Evolutionary conservation across 2,888 invertebrate genomes (phyloP), one percentile per base, ranked within the genome.

Genomic region (Noctua janthina): DNA sequence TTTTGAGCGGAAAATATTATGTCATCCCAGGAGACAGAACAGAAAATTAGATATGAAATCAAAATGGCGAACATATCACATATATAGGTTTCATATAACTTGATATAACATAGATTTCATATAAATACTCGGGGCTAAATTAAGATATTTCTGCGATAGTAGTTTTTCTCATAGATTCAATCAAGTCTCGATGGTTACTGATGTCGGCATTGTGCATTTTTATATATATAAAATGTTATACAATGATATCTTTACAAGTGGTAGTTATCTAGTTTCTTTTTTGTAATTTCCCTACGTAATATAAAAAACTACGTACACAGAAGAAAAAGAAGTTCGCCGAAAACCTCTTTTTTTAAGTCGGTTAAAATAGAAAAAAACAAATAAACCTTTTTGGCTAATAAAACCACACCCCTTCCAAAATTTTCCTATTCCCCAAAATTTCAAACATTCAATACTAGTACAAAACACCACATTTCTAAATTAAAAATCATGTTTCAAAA

Each of bases 1-100:
- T 70, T 70, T 76, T 62, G 20, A 69, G 46, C 75, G 62, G 85
- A 81, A 83, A 81, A 85, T 75, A 81, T 69, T 62, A 74, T 71
- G 49, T 81, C 82, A 64, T 68, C 71, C 67, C 23, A 62, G 23
- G 70, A 82, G 74, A 71, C 62, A 62, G 74, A 23, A 49, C 67
- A 81, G 81, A 85, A 81, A 68, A 71, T 81, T 49, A 76, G 64
- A 84, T 68, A 54, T 39, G 46, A 67, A 62, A 74, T 51, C 77
- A 67, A 82, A 82, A 85, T 75, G 62, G 35, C 13, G 39, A 5
- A 59, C 62, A 46, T 35, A 54, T 66, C 46, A 43, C 43, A 76
- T 76, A 46, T 17, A 82, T 82, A 69, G 64, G 54, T 56, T 72
- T 64, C 70, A 39, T 76, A 13, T n/a, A 74, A 49, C 35, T 39